phyloP scores from a whole-genome alignment of 2,888 invertebrate species.

The Gymnoscelis rufifasciata region DNA sequence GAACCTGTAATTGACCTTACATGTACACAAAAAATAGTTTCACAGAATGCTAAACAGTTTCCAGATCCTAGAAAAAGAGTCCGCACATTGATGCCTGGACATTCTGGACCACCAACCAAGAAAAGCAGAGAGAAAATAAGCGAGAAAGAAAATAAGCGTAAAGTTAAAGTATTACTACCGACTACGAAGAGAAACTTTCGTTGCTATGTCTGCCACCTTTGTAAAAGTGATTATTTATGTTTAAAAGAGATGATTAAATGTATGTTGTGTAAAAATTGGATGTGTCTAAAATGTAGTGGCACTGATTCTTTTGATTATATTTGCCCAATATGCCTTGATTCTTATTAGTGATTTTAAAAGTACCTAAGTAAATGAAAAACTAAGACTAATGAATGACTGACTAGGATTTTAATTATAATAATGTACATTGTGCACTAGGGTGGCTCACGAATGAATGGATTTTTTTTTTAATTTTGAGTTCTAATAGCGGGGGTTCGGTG shows the following conservation, averaged over 20 bases:
- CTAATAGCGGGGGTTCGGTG: no score
- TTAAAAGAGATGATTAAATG: constrained; percentile 2
- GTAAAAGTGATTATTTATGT: neutral
- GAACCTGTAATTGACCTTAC: constrained; percentile 11
- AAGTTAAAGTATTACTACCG: no score
- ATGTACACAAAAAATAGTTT: constrained; percentile 11
- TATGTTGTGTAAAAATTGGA: constrained; percentile 6
- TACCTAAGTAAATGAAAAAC: constrained; percentile 1
- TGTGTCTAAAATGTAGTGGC: neutral
- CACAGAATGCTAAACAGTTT: constrained; percentile 5
- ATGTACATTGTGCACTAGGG: neutral
- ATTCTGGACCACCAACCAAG: no score
- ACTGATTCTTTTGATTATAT: neutral
- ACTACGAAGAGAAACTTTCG: no score
- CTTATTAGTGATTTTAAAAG: constrained; percentile 1
- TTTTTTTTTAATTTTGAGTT: no score
- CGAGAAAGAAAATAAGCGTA: no score
- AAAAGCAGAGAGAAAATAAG: no score
- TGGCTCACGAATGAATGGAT: no score
- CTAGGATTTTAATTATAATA: neutral
- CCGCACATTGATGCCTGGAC: no score
- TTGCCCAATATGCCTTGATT: constrained; percentile 2
- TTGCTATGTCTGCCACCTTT: no score
- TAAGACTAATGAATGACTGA: neutral
- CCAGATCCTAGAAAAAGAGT: no score